A percentile compares a stretch with the other conserved stretches of the same genome.
Evolutionary conservation across 2,113 vertebrate species (phyloP).

Genomic region (Corynorhinus townsendii): DNA sequence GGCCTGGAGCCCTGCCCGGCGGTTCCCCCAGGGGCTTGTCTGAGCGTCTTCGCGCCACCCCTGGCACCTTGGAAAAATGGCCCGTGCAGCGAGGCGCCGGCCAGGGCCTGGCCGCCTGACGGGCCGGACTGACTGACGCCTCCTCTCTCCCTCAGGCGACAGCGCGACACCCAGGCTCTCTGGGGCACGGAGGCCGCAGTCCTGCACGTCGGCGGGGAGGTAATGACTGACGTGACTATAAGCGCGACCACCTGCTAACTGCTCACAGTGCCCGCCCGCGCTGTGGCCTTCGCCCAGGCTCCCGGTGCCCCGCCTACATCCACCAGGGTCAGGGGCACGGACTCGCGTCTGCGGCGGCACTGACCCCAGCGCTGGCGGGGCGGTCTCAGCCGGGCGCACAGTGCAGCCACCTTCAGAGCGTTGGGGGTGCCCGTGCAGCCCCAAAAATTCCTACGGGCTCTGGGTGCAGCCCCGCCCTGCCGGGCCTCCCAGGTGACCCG

Average conservation of each 20-base stretch:
- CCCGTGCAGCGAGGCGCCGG: no score
- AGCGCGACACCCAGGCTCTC: slow-evolving; percentile 48
- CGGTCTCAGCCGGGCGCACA: fast-evolving
- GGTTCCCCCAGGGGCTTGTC: neutral
- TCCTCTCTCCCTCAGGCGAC: slow-evolving; percentile 55
- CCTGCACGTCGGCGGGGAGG: slow-evolving; percentile 81
- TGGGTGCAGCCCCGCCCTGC: neutral
- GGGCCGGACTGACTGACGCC: fast-evolving
- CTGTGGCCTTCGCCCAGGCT: fast-evolving
- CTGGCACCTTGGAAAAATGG: no score
- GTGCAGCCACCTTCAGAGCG: fast-evolving
- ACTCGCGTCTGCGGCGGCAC: neutral
- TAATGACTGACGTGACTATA: slow-evolving; percentile 40
- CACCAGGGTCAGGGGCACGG: fast-evolving
- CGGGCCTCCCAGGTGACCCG: neutral
- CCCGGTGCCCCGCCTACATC: fast-evolving
- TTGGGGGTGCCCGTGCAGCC: neutral
- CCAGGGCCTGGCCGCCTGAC: fast-evolving
- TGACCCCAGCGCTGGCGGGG: no score
- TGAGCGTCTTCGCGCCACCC: neutral
- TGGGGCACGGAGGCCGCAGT: slow-evolving; percentile 74
- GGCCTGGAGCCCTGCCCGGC: fast-evolving
- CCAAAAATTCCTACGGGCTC: neutral
- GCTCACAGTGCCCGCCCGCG: fast-evolving
- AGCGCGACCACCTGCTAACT: fast-evolving